phyloP scores from a whole-genome alignment of 2,113 vertebrate genomes.

The Phycodurus eques region DNA sequence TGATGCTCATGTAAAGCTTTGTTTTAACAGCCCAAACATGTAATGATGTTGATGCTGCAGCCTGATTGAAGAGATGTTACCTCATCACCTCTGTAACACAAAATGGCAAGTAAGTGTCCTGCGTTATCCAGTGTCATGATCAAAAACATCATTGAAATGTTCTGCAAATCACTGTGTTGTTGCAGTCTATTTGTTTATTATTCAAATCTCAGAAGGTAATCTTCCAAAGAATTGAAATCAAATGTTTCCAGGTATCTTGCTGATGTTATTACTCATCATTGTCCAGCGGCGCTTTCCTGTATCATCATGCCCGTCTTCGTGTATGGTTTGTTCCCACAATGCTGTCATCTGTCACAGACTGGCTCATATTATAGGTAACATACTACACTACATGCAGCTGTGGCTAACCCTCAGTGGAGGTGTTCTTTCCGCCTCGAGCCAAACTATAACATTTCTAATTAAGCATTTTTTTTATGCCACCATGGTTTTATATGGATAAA shows the following conservation, averaged over 20 bases:
- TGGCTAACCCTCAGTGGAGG: background rate
- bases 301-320: constrained; percentile 65
- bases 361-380: constrained; percentile 63
- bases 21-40: constrained; percentile 12
- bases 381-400: background rate
- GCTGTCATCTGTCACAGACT: constrained; percentile 74
- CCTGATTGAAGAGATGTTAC: constrained; percentile 30
- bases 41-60: constrained; percentile 1
- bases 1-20: constrained; percentile 4
- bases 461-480: no score
- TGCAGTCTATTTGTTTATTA: background rate
- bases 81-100: constrained; percentile 43
- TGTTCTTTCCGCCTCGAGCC: no score
- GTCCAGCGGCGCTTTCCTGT: constrained; percentile 22
- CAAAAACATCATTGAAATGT: background rate
- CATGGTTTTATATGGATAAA: no score
- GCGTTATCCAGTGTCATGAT: background rate
- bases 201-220: background rate
- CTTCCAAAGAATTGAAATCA: background rate
- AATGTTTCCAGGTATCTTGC: constrained; percentile 54
- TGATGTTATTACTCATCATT: constrained; percentile 52
- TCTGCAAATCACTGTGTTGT: background rate
- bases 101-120: constrained; percentile 48
- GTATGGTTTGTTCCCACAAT: constrained; percentile 65
- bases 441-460: no score